A percentile compares a stretch with the other conserved stretches of the same genome.
phyloP scores from a whole-genome alignment of 2,113 vertebrate species.

The Murina feae region DNA sequence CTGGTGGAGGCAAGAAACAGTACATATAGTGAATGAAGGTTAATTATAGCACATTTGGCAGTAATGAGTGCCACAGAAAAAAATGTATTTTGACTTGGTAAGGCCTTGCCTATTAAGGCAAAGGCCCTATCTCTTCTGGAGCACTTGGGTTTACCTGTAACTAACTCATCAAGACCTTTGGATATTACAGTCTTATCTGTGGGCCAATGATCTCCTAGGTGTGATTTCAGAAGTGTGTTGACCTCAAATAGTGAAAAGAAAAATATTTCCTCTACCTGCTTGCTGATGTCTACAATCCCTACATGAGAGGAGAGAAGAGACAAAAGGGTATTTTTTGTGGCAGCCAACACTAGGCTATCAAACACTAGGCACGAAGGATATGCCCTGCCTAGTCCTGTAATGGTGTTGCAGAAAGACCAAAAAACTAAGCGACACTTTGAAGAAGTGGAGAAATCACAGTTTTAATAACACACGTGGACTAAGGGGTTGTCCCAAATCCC shows the following conservation, averaged over 20 bases:
- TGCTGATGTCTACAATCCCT: background rate
- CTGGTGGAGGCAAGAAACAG: background rate
- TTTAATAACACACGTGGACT: no score
- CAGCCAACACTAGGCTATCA: background rate
- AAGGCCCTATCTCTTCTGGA: background rate
- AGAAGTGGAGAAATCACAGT: no score
- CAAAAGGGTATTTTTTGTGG: background rate
- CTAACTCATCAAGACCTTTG: background rate
- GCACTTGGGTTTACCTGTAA: background rate
- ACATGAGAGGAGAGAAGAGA: background rate
- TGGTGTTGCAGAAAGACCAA: no score
- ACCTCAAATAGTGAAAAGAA: background rate
- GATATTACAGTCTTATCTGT: background rate
- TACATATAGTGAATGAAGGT: background rate
- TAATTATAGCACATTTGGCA: background rate
- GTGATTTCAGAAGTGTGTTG: background rate
- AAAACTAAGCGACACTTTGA: no score
- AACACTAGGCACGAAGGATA: background rate
- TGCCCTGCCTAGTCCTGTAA: background rate
- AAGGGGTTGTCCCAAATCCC: no score
- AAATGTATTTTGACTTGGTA: background rate
- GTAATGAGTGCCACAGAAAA: background rate
- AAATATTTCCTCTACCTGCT: background rate
- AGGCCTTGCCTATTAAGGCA: background rate
- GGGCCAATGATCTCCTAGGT: background rate